Percentiles rank a stretch among this genome's conserved stretches.
These are phyloP conservation scores for Anabas testudineus DNA, from an alignment of 2,797 vertebrate genomes.

Conservation along the genomic window DNA sequence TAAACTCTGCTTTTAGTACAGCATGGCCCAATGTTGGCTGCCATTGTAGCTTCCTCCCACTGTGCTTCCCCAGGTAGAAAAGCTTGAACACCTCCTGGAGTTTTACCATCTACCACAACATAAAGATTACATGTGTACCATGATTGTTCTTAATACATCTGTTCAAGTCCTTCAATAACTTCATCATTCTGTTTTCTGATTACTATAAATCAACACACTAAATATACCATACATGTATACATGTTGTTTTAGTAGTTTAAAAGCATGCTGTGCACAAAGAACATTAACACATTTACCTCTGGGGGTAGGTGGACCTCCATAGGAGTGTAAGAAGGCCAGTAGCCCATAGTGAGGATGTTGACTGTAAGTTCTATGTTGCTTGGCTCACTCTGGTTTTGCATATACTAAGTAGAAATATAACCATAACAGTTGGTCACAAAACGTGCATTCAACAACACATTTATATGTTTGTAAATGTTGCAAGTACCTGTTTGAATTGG, in stretches of 20 bases:
- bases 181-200: too few species aligned
- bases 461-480: background rate
- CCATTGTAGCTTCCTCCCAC: constrained; percentile 98
- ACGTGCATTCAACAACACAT: constrained; percentile 6
- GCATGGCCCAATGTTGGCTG: constrained; percentile 98
- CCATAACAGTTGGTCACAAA: background rate
- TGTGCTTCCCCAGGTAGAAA: constrained; percentile 99
- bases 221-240: background rate
- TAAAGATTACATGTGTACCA: background rate
- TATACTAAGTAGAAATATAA: constrained; percentile 86
- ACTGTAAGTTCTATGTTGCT: constrained; percentile 99
- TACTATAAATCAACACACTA: background rate
- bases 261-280: background rate
- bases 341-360: constrained; percentile 99
- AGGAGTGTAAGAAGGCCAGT: constrained; percentile 98
- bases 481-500: constrained; percentile 97
- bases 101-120: constrained; percentile 92
- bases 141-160: background rate
- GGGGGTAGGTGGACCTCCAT: constrained; percentile 98
- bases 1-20: constrained; percentile 98
- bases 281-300: constrained; percentile 85
- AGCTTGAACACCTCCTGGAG: constrained; percentile 99
- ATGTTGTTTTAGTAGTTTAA: background rate
- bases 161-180: background rate
- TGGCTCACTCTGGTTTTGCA: constrained; percentile 98